Evolutionary conservation across 2,888 invertebrate genomes (phyloP).

Genomic region (Amiota mariae): DNA sequence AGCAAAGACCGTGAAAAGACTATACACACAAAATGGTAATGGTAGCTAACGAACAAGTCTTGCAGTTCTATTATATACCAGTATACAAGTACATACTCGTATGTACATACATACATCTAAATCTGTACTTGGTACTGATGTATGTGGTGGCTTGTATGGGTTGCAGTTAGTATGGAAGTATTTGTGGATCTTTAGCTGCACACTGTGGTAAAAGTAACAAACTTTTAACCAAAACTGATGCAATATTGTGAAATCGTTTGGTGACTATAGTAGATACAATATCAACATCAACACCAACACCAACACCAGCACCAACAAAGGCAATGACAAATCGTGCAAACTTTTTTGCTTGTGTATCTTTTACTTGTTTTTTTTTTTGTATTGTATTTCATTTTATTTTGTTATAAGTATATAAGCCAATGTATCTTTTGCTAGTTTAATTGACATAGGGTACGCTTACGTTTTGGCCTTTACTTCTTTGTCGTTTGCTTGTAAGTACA

Average conservation of each 20-base stretch:
- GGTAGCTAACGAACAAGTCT: slow-evolving; percentile 9
- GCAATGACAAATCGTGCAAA: slow-evolving; percentile 5
- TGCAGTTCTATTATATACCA: background rate
- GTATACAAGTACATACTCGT: too few relatives aligned
- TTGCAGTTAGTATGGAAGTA: slow-evolving; percentile 35
- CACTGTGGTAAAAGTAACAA: background rate
- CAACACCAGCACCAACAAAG: too few relatives aligned
- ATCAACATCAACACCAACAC: slow-evolving; percentile 6
- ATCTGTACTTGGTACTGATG: background rate
- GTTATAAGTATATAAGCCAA: background rate
- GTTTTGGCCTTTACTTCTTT: background rate
- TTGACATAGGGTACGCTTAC: slow-evolving; percentile 11
- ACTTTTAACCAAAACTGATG: slow-evolving; percentile 7
- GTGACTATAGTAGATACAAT: background rate
- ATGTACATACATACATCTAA: too few relatives aligned
- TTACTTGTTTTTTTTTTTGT: background rate
- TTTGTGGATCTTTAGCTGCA: slow-evolving; percentile 4
- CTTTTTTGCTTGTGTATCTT: background rate
- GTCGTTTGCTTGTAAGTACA: background rate
- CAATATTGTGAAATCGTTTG: slow-evolving; percentile 34
- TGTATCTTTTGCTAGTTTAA: slow-evolving; percentile 22
- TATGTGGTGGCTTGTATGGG: slow-evolving; percentile 1
- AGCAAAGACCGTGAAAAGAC: slow-evolving; percentile 20
- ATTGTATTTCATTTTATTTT: too few relatives aligned
- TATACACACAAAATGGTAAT: slow-evolving; percentile 6